Evolutionary conservation across 2,113 vertebrate species (phyloP).

Genomic region (Sardina pilchardus): DNA sequence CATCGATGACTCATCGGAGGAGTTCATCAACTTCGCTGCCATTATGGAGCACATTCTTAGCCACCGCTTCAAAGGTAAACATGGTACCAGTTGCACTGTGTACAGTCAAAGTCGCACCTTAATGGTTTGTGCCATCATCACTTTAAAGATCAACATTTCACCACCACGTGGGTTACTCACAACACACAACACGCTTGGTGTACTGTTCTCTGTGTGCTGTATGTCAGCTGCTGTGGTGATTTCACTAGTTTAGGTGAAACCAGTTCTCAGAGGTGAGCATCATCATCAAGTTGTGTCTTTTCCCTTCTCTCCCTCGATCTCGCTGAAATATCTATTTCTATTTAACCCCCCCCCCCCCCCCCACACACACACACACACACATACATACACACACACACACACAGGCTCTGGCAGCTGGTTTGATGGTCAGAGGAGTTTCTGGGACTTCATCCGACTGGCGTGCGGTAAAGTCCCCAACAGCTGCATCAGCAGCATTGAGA

Average conservation of each 20-base stretch:
- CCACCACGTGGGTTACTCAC: too few relatives aligned
- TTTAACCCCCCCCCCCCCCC: background rate
- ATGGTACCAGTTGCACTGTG: background rate
- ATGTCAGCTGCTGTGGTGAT: too few relatives aligned
- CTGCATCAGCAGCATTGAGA: constrained; percentile 95
- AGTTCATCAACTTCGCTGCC: constrained; percentile 94
- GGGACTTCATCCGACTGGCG: constrained; percentile 92
- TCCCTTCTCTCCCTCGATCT: background rate
- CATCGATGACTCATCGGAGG: constrained; percentile 93
- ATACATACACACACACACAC: too few relatives aligned
- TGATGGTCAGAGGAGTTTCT: constrained; percentile 91
- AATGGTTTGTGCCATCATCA: too few relatives aligned
- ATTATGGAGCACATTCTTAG: constrained; percentile 96
- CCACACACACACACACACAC: too few relatives aligned
- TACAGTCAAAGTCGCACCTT: too few relatives aligned
- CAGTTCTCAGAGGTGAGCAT: too few relatives aligned
- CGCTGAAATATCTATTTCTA: too few relatives aligned
- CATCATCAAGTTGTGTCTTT: background rate
- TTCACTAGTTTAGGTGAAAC: too few relatives aligned
- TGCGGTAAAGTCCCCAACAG: constrained; percentile 94
- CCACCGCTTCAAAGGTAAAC: constrained; percentile 89
- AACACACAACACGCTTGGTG: too few relatives aligned
- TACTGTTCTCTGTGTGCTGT: too few relatives aligned
- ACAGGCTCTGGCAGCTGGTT: constrained; percentile 93
- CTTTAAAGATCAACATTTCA: too few relatives aligned